Base-by-base conservation (phyloP, 1,140 invertebrate species). In the Solen grandis region DNA sequence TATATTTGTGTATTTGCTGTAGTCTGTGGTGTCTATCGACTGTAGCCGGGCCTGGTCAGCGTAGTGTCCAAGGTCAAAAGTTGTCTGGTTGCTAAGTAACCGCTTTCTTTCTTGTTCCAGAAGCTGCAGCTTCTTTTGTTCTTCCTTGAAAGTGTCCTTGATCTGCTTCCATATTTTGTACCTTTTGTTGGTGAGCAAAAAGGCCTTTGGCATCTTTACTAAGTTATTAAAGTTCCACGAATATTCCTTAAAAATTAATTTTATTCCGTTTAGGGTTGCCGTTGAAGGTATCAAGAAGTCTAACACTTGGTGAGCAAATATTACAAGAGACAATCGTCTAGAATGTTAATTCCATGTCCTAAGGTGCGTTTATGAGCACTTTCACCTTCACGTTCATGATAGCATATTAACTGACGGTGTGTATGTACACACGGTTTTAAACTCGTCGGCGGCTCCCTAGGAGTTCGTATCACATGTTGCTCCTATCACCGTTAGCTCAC, bases 161-260 rank as follows among this genome's bases (percentile, higher is more conserved):
- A 78, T 78, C 50, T 78, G 46, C 50, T 78, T 78, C 75, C 75
- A 78, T 68, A 78, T 78, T 55, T 80, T 80, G 77, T 80, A 80
- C 50, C 77, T 60, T 65, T 80, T 80, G 59, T 80, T 80, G 10
- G 77, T 80, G 29, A 80, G 59, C 31, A 80, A 55, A 59, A 80
- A 80, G 22, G 77, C 77, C 65, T 73, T 72, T 22, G 77, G 77
- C 77, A 80, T 80, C 60, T 70, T 78, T 68, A 5, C 27, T 54
- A 54, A 25, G n/a, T 25, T 22, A 54, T 1, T 4, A 2, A 54
- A 54, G 4, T 54, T 54, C 19, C 27, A 22, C 52, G 52, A 22
- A 54, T 60, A 31, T 60, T 29, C 19, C 19, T 29, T 29, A 19
- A 60, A 4, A 25, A 60, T 29, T 60, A 31, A 60, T 29, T 27